Percentiles rank a stretch among this genome's conserved stretches.
These are phyloP conservation scores for Axis porcinus DNA, from an alignment of 2,113 vertebrate genomes.

Conservation along the genomic window DNA sequence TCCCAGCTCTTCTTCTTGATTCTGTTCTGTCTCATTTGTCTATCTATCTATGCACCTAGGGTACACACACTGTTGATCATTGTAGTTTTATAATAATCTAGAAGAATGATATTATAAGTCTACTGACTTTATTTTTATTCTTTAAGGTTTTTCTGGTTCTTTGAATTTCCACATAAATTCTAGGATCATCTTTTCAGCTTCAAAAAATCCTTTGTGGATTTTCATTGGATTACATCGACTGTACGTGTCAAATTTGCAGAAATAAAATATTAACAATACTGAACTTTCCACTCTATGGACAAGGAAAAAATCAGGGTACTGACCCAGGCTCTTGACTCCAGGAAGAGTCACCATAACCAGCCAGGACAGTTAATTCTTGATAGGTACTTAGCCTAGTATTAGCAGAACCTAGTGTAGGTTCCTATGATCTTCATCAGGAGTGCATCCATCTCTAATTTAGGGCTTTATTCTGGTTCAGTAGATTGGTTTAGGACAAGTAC, in stretches of 20 bases:
- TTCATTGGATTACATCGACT: neutral
- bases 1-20: neutral
- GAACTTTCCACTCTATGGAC: neutral
- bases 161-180: neutral
- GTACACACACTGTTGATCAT: neutral
- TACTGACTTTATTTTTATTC: neutral
- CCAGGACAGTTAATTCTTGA: neutral
- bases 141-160: neutral
- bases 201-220: neutral
- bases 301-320: neutral
- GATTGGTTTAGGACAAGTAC: neutral
- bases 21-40: neutral
- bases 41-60: neutral
- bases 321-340: neutral
- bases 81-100: neutral
- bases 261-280: neutral
- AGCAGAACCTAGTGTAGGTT: neutral
- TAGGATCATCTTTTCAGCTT: neutral
- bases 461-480: neutral
- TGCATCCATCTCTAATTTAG: neutral
- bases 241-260: neutral
- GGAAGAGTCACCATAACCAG: neutral
- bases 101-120: neutral
- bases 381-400: neutral
- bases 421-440: neutral